phyloP scores from a whole-genome alignment of 2,797 vertebrate genomes.

The Aplochiton taeniatus region DNA sequence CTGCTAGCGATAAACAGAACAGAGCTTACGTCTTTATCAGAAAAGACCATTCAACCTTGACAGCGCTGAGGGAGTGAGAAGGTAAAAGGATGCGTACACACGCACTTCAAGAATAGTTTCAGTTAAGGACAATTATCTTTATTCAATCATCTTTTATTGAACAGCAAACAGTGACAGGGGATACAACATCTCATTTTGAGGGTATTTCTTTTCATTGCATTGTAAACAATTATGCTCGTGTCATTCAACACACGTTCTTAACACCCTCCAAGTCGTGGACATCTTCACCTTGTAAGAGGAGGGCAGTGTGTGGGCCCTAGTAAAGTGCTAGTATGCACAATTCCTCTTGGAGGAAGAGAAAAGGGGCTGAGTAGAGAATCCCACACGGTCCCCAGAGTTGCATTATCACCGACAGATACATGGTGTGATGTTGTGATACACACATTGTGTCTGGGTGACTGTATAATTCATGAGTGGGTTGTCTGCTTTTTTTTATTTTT shows the following conservation, averaged over 20 bases:
- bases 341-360: slow-evolving; percentile 75
- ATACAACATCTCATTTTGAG: slow-evolving; percentile 53
- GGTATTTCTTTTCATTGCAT: slow-evolving; percentile 48
- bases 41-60: not conserved
- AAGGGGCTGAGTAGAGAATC: slow-evolving; percentile 46
- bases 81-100: not conserved
- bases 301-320: slow-evolving; percentile 26
- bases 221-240: slow-evolving; percentile 63
- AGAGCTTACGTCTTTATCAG: too few species aligned
- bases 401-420: slow-evolving; percentile 38
- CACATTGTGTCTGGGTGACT: slow-evolving; percentile 25
- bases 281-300: slow-evolving; percentile 35
- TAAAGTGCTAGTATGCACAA: slow-evolving; percentile 73
- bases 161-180: slow-evolving; percentile 76
- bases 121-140: slow-evolving; percentile 64
- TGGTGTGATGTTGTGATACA: slow-evolving; percentile 38
- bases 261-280: slow-evolving; percentile 48
- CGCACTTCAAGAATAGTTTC: slow-evolving; percentile 18
- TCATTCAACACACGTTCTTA: slow-evolving; percentile 54
- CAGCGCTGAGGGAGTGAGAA: slow-evolving; percentile 1
- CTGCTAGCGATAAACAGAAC: too few species aligned
- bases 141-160: slow-evolving; percentile 78
- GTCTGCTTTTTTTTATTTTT: slow-evolving; percentile 67
- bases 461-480: slow-evolving; percentile 34
- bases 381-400: slow-evolving; percentile 51